Evolutionary conservation across 2,797 vertebrate species (phyloP), one percentile per base, ranked within the genome.

Genomic region (Falco peregrinus): DNA sequence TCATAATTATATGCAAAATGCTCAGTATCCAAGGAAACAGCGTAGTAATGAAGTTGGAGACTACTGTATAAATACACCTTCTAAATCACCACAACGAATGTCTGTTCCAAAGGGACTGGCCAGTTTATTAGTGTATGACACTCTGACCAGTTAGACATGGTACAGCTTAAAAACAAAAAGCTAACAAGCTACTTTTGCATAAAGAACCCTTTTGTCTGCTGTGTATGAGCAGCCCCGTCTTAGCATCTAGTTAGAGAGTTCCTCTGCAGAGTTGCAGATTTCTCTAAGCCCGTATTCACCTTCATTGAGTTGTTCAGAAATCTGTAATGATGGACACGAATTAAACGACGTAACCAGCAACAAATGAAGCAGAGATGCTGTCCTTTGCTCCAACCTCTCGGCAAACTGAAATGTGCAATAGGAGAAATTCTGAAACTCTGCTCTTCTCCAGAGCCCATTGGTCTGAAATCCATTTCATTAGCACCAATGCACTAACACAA

Each of bases 21-120:
- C 92, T 92, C 90, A 92, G 93, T 92, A 90, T 95, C 94, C 89
- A 95, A 97, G 97, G 97, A 92, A 96, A 97, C 94, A 24, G 82
- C 0, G 51, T 82, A 71, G 85, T 91, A 95, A 96, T 96, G 91
- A 97, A 95, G 87, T 84, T 93, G 57, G 83, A 96, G 68, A 92
- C 76, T 92, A 95, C 92, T 95, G 81, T 90, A 97, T 92, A 96
- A 87, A 93, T 60, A 93, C 80, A 93, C 88, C 64, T 97, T 87
- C 82, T 97, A 96, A 93, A 86, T 93, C 91, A 94, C 93, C 84
- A 95, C 48, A 50, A 64, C 71, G 57, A 82, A 75, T 74, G 64
- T 31, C 77, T 93, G 12, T 71, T 95, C 93, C 86, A n/a, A 39
- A 74, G 64, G 80, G 69, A 87, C 54, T 64, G 73, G 41, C 85